Conservation (phyloP, 2,888 invertebrate genomes). For the Cataglyphis cursor region DNA sequence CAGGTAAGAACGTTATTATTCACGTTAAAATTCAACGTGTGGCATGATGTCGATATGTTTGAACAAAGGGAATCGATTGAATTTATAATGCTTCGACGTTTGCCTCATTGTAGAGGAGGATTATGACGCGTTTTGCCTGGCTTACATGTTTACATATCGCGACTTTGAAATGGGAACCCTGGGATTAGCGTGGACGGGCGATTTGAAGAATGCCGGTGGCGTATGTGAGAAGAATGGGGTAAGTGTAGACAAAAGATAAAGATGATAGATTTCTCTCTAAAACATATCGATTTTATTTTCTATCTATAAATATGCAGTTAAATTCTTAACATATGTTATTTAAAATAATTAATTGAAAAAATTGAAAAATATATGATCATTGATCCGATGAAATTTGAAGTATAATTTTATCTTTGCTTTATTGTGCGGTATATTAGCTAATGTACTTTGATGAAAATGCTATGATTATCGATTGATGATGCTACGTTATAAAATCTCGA, state of each 20-base stretch:
- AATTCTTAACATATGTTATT: neutral
- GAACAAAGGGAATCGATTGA: conserved; percentile 6
- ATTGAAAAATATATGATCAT: neutral
- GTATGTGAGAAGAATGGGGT: conserved; percentile 99
- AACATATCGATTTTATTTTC: neutral
- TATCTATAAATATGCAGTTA: neutral
- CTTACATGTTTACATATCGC: conserved; percentile 99
- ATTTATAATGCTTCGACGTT: conserved; percentile 29
- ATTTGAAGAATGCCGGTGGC: conserved; percentile 98
- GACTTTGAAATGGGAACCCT: conserved; percentile 98
- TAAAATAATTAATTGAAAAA: neutral
- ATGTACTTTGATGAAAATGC: neutral
- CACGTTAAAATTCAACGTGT: neutral
- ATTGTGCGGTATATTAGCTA: neutral
- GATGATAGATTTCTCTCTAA: neutral
- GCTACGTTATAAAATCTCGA: neutral
- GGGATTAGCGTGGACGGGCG: conserved; percentile 99
- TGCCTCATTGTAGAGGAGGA: conserved; percentile 92
- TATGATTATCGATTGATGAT: neutral
- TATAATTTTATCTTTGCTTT: neutral
- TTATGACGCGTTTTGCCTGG: conserved; percentile 99
- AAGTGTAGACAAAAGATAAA: conserved; percentile 85
- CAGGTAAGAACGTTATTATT: conserved; percentile 89
- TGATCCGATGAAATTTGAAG: neutral
- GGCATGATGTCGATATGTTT: conserved; percentile 1